Evolutionary conservation across 37 sponge, comb jelly and placozoan species (phyloP).

Genomic region (Tethya wilhelma): DNA sequence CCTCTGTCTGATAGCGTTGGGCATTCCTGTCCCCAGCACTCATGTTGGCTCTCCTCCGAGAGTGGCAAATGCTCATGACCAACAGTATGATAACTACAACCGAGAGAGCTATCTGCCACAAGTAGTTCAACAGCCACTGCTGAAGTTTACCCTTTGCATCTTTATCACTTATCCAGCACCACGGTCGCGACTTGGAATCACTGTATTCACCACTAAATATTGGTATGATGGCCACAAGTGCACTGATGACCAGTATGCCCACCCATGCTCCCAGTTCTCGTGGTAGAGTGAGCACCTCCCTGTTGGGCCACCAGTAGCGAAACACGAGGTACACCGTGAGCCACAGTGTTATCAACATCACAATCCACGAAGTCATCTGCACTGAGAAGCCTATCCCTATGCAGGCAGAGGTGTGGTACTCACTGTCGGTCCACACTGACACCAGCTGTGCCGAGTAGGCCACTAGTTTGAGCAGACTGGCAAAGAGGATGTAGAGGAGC

Average conservation of each 20-base stretch:
- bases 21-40: background rate
- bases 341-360: constrained; percentile 6
- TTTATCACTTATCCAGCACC: constrained; percentile 23
- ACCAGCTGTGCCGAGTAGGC: constrained; percentile 9
- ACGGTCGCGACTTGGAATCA: background rate
- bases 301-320: constrained; percentile 20
- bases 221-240: background rate
- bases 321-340: background rate
- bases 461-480: constrained; percentile 14
- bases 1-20: background rate
- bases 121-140: constrained; percentile 17
- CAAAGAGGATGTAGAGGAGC: constrained; percentile 33
- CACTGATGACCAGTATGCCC: background rate
- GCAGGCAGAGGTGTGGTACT: background rate
- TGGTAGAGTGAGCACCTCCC: background rate
- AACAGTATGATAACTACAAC: background rate
- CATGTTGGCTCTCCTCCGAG: background rate
- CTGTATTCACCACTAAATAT: constrained; percentile 3
- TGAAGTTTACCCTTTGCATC: background rate
- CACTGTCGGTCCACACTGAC: background rate
- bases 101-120: background rate
- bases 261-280: background rate
- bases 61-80: constrained; percentile 1
- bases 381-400: background rate
- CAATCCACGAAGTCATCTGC: constrained; percentile 10